Evolutionary conservation across 2,888 invertebrate species (phyloP).

Genomic region (Melolontha melolontha): DNA sequence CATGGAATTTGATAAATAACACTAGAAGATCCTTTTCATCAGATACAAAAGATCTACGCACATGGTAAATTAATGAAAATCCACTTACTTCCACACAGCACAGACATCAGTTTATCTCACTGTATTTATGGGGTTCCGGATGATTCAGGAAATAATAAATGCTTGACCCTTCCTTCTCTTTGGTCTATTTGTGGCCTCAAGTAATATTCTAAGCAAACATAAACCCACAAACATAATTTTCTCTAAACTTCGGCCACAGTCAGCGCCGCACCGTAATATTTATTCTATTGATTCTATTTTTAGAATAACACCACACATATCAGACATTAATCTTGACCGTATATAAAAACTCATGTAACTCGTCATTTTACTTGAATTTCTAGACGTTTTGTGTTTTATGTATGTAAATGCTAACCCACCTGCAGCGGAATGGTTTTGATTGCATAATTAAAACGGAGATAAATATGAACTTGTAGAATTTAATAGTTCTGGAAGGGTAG

Average conservation of each 20-base stretch:
- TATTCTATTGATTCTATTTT: conserved; percentile 11
- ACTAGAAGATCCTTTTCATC: too few relatives aligned
- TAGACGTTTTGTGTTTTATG: not conserved
- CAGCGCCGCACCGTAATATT: not conserved
- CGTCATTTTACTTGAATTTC: too few relatives aligned
- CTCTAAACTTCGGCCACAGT: not conserved
- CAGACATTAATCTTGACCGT: too few relatives aligned
- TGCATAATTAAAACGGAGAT: conserved; percentile 24
- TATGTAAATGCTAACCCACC: too few relatives aligned
- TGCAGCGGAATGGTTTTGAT: not conserved
- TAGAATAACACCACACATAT: too few relatives aligned
- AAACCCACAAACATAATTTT: conserved; percentile 32
- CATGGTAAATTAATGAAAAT: too few relatives aligned
- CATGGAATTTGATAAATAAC: too few relatives aligned
- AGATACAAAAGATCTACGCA: too few relatives aligned
- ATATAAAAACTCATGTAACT: too few relatives aligned
- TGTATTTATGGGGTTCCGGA: conserved; percentile 24
- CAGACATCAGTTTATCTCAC: conserved; percentile 14
- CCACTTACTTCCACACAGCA: not conserved
- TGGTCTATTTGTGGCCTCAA: conserved; percentile 39
- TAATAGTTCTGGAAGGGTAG: conserved; percentile 28
- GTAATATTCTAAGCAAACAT: conserved; percentile 38
- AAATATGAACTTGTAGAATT: conserved; percentile 31
- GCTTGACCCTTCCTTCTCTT: conserved; percentile 39
- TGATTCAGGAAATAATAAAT: conserved; percentile 44